phyloP scores from a whole-genome alignment of 2,113 vertebrate species.

The Eubucco bourcierii region DNA sequence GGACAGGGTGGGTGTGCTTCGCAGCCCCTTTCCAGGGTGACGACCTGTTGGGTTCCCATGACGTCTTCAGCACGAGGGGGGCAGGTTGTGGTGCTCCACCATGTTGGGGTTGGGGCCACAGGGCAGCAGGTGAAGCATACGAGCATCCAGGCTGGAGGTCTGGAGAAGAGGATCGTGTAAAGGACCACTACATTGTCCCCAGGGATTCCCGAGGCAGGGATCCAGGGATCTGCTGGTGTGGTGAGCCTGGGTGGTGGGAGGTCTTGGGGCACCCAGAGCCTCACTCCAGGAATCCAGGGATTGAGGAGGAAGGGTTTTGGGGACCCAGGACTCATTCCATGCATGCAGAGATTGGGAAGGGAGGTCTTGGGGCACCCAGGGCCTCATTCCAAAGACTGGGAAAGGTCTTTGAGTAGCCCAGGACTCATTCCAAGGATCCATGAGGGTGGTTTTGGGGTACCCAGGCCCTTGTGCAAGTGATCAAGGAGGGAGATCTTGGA shows the following conservation, averaged over 20 bases:
- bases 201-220: too few species aligned
- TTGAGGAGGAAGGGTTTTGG: too few species aligned
- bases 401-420: too few species aligned
- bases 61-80: accelerated
- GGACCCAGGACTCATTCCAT: too few species aligned
- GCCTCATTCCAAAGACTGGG: not conserved
- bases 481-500: not conserved
- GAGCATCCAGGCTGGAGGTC: not conserved
- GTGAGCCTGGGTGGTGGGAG: not conserved
- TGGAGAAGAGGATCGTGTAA: not conserved
- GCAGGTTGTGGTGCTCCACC: accelerated
- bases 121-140: not conserved
- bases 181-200: not conserved
- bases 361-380: not conserved
- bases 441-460: too few species aligned
- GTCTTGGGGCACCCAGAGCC: not conserved
- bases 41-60: accelerated
- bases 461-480: not conserved
- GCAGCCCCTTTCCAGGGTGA: not conserved
- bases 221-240: not conserved
- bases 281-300: too few species aligned
- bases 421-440: too few species aligned
- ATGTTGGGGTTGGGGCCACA: accelerated
- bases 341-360: too few species aligned
- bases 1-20: not conserved